These are phyloP conservation scores for Malacoraja senta DNA, from an alignment of 2,797 vertebrate genomes.

Conservation along the genomic window DNA sequence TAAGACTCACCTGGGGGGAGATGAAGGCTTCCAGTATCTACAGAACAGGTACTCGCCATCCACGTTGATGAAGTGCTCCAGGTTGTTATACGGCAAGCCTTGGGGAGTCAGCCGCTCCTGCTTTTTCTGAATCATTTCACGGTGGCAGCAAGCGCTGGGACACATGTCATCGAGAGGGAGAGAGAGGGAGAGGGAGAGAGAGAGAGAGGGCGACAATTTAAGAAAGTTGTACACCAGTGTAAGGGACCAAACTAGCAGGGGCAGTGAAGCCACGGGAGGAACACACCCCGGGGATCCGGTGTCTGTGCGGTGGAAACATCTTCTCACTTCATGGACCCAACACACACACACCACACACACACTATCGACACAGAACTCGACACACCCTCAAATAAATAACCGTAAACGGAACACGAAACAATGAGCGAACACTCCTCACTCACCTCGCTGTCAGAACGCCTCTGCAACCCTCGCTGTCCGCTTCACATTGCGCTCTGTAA, in stretches of 20 bases:
- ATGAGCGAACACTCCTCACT: background rate
- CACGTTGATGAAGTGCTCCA: constrained; percentile 2
- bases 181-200: too few relatives aligned
- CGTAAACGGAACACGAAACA: background rate
- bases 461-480: background rate
- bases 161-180: too few relatives aligned
- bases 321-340: background rate
- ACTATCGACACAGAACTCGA: background rate
- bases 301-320: background rate
- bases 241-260: too few relatives aligned
- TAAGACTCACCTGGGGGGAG: background rate
- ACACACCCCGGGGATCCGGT: background rate
- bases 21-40: background rate
- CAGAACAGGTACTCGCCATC: background rate
- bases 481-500: background rate
- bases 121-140: background rate
- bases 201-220: too few relatives aligned
- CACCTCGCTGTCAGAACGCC: background rate
- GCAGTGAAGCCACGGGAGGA: background rate
- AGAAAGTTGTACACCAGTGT: background rate
- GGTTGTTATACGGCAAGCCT: background rate
- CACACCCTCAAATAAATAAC: too few relatives aligned
- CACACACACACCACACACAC: too few relatives aligned
- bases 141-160: background rate
- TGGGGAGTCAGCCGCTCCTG: background rate